Conservation (phyloP, 2,888 invertebrate genomes). For the Phengaris alcon region DNA sequence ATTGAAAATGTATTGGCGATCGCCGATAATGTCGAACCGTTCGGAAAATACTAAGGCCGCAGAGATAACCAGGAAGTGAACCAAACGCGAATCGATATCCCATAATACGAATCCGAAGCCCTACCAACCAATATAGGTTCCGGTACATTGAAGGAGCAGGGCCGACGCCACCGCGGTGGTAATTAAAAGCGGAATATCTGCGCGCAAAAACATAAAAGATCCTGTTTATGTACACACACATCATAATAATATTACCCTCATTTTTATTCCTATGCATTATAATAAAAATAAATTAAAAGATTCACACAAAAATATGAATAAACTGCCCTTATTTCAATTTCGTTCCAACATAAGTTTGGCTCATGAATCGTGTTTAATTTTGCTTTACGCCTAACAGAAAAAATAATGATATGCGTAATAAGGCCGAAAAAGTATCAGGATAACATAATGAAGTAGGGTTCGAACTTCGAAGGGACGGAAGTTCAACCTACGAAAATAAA, state of each 20-base stretch:
- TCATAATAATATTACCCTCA: neutral
- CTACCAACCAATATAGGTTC: too few species aligned
- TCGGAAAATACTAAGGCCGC: conserved; percentile 77
- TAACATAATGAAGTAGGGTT: conserved; percentile 55
- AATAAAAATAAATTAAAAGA: neutral
- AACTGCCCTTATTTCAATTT: neutral
- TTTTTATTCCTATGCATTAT: neutral
- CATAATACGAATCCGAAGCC: conserved; percentile 68
- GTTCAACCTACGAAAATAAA: conserved; percentile 41
- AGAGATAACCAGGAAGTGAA: conserved; percentile 58
- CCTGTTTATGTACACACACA: neutral
- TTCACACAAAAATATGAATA: neutral
- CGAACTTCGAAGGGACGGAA: conserved; percentile 42
- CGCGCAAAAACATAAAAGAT: neutral
- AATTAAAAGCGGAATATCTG: neutral
- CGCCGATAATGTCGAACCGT: conserved; percentile 78
- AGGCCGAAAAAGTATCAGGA: conserved; percentile 75
- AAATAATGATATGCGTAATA: conserved; percentile 79
- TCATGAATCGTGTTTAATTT: neutral
- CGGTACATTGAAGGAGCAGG: conserved; percentile 57
- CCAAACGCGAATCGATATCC: conserved; percentile 77
- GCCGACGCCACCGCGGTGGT: neutral
- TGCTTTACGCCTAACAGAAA: conserved; percentile 24
- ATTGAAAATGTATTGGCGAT: conserved; percentile 76
- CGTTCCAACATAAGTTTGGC: neutral